Conservation (phyloP, 2,797 vertebrate species). For the Diceros bicornis region DNA sequence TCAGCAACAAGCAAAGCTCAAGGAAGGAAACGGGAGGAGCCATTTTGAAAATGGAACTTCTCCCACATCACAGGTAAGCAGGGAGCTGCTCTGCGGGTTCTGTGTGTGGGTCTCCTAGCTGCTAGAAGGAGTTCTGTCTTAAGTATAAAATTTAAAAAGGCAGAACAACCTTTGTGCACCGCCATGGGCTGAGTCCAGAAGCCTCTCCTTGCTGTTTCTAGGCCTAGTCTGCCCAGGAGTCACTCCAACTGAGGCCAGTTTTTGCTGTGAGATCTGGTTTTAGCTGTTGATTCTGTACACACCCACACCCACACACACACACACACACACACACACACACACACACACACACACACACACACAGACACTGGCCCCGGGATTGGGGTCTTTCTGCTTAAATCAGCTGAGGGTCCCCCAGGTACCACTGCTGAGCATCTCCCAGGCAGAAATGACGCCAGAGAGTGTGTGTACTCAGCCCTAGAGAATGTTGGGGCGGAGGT, state of each 20-base stretch:
- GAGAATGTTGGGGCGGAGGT: neutral
- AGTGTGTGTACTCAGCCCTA: neutral
- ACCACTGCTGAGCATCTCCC: neutral
- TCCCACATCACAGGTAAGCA: neutral
- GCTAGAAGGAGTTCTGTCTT: neutral
- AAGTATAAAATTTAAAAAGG: neutral
- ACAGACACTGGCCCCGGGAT: neutral
- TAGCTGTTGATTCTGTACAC: neutral
- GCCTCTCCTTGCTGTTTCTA: neutral
- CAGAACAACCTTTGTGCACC: neutral
- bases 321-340: too few species aligned
- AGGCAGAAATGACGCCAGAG: neutral
- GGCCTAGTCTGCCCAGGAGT: neutral
- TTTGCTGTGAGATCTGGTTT: neutral
- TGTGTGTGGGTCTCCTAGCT: neutral
- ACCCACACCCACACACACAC: too few species aligned
- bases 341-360: too few species aligned
- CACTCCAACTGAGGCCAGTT: neutral
- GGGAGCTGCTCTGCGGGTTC: neutral
- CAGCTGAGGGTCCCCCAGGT: neutral
- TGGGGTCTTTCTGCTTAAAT: neutral
- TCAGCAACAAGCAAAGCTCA: neutral
- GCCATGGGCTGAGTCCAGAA: neutral
- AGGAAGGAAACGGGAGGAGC: neutral
- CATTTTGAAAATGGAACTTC: neutral